These are phyloP conservation scores for Chrysopilus asiliformis DNA, from an alignment of 2,888 invertebrate species.

Conservation along the genomic window DNA sequence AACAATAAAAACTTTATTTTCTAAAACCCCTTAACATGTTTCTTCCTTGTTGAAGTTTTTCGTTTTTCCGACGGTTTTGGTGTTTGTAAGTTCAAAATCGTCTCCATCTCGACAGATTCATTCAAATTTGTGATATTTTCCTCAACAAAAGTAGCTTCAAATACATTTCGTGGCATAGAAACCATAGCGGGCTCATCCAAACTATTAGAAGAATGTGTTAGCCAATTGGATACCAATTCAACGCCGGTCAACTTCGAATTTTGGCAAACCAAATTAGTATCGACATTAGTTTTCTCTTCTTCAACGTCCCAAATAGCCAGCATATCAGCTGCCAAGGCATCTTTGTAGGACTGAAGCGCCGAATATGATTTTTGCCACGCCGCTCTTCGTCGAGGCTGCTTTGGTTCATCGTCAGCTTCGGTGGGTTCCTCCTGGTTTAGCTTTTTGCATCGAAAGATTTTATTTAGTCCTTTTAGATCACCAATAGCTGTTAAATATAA, in stretches of 20 bases:
- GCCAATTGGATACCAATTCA: conserved; percentile 2
- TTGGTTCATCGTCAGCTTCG: neutral
- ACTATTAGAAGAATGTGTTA: no score
- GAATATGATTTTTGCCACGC: conserved; percentile 22
- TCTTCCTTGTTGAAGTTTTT: neutral
- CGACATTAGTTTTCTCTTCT: neutral
- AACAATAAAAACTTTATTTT: neutral
- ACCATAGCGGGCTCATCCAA: no score
- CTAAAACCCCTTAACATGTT: conserved; percentile 8
- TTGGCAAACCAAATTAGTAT: no score
- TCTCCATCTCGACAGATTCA: neutral
- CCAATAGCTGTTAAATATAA: conserved; percentile 7
- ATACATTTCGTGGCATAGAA: no score
- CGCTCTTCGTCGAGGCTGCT: conserved; percentile 12
- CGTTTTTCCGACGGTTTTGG: neutral
- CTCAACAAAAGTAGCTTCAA: no score
- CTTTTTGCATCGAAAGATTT: conserved; percentile 20
- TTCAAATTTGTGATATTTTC: conserved; percentile 1
- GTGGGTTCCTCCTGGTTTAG: conserved; percentile 5
- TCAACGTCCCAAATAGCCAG: conserved; percentile 23
- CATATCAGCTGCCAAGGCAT: conserved; percentile 20
- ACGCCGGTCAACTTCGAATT: no score
- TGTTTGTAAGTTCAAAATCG: no score
- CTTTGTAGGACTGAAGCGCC: conserved; percentile 19
- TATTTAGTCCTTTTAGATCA: conserved; percentile 18